These are phyloP conservation scores for Cecropterus lyciades DNA, from an alignment of 1,140 invertebrate genomes.

Conservation along the genomic window DNA sequence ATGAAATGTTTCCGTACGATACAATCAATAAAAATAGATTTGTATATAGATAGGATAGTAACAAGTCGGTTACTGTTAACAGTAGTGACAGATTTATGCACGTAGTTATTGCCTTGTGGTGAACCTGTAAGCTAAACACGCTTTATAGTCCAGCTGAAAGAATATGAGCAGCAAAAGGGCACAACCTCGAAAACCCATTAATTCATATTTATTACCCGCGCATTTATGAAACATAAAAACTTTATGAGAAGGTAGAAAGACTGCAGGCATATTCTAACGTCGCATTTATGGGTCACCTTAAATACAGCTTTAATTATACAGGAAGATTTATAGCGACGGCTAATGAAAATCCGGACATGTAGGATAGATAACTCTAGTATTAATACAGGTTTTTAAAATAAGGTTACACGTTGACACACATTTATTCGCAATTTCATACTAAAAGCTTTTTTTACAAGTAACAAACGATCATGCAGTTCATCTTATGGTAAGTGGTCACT, in stretches of 20 bases:
- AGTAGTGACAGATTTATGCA: slow-evolving; percentile 48
- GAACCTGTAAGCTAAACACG: slow-evolving; percentile 48
- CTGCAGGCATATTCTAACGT: slow-evolving; percentile 67
- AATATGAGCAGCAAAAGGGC: slow-evolving; percentile 60
- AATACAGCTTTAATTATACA: slow-evolving; percentile 72
- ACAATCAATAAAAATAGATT: slow-evolving; percentile 3
- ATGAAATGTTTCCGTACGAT: background rate
- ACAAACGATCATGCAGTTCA: too few relatives aligned
- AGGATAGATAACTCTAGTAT: slow-evolving; percentile 22
- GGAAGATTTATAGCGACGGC: slow-evolving; percentile 58
- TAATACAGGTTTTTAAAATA: slow-evolving; percentile 19
- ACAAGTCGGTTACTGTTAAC: slow-evolving; percentile 13
- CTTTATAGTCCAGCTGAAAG: slow-evolving; percentile 55
- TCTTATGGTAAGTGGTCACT: too few relatives aligned
- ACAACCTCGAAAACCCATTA: slow-evolving; percentile 72
- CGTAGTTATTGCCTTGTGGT: slow-evolving; percentile 46
- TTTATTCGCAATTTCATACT: too few relatives aligned
- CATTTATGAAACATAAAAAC: slow-evolving; percentile 81
- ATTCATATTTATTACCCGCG: slow-evolving; percentile 77
- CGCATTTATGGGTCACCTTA: slow-evolving; percentile 74
- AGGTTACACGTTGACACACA: background rate
- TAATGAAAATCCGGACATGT: slow-evolving; percentile 59
- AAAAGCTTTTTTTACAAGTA: too few relatives aligned
- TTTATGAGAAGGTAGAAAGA: slow-evolving; percentile 76
- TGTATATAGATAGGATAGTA: slow-evolving; percentile 4